phyloP scores from a whole-genome alignment of 2,797 vertebrate species.

The Dryobates pubescens region DNA sequence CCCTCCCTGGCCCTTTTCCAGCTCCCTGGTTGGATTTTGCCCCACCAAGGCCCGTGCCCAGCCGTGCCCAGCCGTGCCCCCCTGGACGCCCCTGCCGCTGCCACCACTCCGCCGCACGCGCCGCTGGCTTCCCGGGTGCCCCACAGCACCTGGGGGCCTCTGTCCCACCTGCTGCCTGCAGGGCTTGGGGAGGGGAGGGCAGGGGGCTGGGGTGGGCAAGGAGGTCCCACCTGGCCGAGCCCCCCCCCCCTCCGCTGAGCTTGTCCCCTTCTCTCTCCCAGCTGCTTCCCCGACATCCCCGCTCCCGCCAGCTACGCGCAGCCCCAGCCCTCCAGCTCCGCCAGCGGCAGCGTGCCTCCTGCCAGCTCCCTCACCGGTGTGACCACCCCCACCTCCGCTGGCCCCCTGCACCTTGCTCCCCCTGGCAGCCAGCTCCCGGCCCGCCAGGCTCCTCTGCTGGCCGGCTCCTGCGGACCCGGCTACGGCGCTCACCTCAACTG shows the following conservation, averaged over 20 bases:
- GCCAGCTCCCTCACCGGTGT: constrained; percentile 50
- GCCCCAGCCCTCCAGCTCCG: constrained; percentile 86
- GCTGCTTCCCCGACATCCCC: constrained; percentile 84
- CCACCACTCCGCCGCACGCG: not conserved
- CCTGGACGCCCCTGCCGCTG: not conserved
- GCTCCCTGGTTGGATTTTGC: not conserved
- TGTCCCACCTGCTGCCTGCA: accelerated
- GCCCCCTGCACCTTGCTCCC: constrained; percentile 83
- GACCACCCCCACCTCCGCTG: constrained; percentile 75
- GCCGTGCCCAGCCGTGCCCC: not conserved
- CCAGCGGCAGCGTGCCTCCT: not conserved
- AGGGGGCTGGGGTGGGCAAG: not conserved
- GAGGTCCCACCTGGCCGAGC: not conserved
- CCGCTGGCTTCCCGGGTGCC: not conserved
- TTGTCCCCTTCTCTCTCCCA: constrained; percentile 59
- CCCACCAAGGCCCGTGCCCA: not conserved
- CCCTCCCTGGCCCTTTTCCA: not conserved
- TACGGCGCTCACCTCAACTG: constrained; percentile 79
- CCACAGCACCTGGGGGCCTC: not conserved
- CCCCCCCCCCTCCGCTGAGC: not conserved
- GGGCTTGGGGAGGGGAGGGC: not conserved
- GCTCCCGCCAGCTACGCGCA: constrained; percentile 82
- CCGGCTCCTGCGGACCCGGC: constrained; percentile 70
- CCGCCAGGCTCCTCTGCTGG: constrained; percentile 73
- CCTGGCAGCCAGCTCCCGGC: constrained; percentile 75